phyloP scores from a whole-genome alignment of 1,140 invertebrate genomes.

The Lasaia peninsularis region DNA sequence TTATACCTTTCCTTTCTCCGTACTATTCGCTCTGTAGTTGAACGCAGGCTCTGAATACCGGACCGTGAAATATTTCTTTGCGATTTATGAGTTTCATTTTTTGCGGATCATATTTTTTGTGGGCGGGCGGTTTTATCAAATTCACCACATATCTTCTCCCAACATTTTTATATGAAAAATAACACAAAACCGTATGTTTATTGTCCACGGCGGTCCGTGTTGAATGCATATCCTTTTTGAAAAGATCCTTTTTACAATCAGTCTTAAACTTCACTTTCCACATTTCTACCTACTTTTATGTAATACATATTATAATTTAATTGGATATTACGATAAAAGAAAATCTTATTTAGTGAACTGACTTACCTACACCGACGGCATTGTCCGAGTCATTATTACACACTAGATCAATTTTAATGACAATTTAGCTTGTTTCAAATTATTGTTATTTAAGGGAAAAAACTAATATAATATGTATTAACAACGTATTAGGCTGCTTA shows the following conservation, averaged over 20 bases:
- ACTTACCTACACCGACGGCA: too few relatives aligned
- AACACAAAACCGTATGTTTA: conserved; percentile 12
- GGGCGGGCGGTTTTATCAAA: conserved; percentile 42
- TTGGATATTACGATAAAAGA: too few relatives aligned
- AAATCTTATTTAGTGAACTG: too few relatives aligned
- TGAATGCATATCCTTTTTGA: neutral
- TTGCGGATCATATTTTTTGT: conserved; percentile 47
- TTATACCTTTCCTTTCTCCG: conserved; percentile 71
- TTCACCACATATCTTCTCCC: conserved; percentile 21
- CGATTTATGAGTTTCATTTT: conserved; percentile 71
- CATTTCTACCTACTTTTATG: too few relatives aligned
- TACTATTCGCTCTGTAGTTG: conserved; percentile 64
- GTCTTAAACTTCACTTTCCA: neutral
- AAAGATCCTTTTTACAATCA: neutral
- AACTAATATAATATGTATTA: too few relatives aligned
- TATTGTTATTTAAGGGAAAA: too few relatives aligned
- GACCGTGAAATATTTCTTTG: conserved; percentile 66
- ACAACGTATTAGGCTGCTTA: too few relatives aligned
- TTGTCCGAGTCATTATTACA: too few relatives aligned
- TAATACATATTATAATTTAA: too few relatives aligned
- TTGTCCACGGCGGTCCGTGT: neutral
- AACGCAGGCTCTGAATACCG: conserved; percentile 58
- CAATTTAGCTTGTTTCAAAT: too few relatives aligned
- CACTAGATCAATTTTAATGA: too few relatives aligned
- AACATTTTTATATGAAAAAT: conserved; percentile 14